Evolutionary conservation across 2,888 invertebrate genomes (phyloP).

Genomic region (Ornithoptera priamus): DNA sequence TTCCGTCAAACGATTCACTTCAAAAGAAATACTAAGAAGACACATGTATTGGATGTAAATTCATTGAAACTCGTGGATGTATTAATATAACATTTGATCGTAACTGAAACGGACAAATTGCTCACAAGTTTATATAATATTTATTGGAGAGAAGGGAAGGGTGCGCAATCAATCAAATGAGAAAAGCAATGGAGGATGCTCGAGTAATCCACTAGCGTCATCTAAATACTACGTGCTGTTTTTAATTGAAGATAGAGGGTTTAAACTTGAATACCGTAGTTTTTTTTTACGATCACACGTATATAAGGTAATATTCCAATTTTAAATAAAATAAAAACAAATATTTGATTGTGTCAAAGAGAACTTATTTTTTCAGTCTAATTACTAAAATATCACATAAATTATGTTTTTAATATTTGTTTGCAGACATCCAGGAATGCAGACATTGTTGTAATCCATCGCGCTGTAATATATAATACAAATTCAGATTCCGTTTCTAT

Average conservation of each 20-base stretch:
- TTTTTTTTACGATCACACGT: background rate
- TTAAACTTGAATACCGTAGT: background rate
- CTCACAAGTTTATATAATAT: constrained; percentile 70
- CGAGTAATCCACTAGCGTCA: constrained; percentile 7
- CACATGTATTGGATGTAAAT: background rate
- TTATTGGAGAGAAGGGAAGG: constrained; percentile 61
- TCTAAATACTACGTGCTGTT: constrained; percentile 4
- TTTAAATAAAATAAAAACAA: too few species aligned
- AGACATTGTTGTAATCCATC: too few species aligned
- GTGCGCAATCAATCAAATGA: constrained; percentile 65
- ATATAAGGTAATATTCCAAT: too few species aligned
- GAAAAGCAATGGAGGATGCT: constrained; percentile 22
- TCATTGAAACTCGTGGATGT: constrained; percentile 32
- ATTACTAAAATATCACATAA: too few species aligned
- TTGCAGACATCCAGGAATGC: too few species aligned
- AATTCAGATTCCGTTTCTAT: too few species aligned
- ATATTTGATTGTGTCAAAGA: too few species aligned
- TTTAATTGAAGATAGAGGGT: constrained; percentile 13
- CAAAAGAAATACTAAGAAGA: background rate
- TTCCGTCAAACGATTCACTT: background rate
- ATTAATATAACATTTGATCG: constrained; percentile 72
- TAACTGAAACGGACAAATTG: constrained; percentile 70
- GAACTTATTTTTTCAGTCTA: too few species aligned
- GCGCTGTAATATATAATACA: too few species aligned
- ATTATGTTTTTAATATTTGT: too few species aligned